Conservation (phyloP, 2,888 invertebrate species). For the Diaprepes abbreviatus region DNA sequence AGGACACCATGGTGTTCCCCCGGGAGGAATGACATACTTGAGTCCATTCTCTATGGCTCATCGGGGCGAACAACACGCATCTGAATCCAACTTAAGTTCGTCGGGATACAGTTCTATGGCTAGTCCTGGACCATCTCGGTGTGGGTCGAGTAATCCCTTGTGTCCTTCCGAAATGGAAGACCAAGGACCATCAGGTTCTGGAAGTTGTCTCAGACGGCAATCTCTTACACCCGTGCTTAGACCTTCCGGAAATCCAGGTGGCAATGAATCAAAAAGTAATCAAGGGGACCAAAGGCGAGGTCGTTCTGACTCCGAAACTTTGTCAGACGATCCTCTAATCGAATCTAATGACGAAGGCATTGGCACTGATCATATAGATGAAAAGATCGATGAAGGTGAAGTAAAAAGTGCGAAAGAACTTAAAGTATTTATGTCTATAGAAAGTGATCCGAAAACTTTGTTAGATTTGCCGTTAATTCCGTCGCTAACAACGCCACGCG, state of each 20-base stretch:
- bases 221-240: slow-evolving; percentile 73
- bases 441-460: slow-evolving; percentile 65
- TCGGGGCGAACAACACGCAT: slow-evolving; percentile 81
- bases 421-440: slow-evolving; percentile 68
- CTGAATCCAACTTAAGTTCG: slow-evolving; percentile 86
- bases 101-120: slow-evolving; percentile 90
- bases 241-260: slow-evolving; percentile 67
- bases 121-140: slow-evolving; percentile 85
- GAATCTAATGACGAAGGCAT: slow-evolving; percentile 86
- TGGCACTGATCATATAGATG: slow-evolving; percentile 79
- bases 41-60: slow-evolving; percentile 84
- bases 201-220: slow-evolving; percentile 68
- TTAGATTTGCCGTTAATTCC: slow-evolving; percentile 67
- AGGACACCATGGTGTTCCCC: slow-evolving; percentile 30
- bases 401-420: slow-evolving; percentile 77
- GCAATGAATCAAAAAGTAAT: neutral
- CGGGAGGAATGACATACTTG: slow-evolving; percentile 77
- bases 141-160: slow-evolving; percentile 85
- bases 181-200: slow-evolving; percentile 73
- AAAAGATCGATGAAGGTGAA: slow-evolving; percentile 80
- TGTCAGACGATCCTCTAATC: slow-evolving; percentile 79
- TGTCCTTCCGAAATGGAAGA: slow-evolving; percentile 84
- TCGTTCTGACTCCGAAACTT: slow-evolving; percentile 81
- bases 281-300: slow-evolving; percentile 69
- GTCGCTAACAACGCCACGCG: slow-evolving; percentile 69